Conservation (phyloP, 1,140 invertebrate species). For the Monomorium pharaonis region DNA sequence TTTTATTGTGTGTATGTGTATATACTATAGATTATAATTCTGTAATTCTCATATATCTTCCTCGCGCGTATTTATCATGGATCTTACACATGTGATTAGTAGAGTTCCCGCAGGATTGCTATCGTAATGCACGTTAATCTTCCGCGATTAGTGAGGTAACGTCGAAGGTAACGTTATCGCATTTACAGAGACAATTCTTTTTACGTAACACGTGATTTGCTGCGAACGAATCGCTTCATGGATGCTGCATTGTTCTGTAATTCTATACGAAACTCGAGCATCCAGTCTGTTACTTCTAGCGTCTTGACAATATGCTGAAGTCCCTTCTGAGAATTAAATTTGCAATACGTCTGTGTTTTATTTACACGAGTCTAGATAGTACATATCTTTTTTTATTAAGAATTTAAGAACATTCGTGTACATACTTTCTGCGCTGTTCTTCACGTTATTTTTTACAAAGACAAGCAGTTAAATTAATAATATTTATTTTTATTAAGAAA, state of each 20-base stretch:
- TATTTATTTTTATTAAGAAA: background rate
- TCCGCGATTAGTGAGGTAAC: background rate
- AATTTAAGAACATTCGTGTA: background rate
- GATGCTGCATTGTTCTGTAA: slow-evolving; percentile 23
- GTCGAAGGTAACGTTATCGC: slow-evolving; percentile 5
- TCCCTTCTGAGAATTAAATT: slow-evolving; percentile 11
- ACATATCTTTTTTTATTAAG: background rate
- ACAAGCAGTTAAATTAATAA: background rate
- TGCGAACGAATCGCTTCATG: background rate
- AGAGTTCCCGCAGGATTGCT: background rate
- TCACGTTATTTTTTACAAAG: background rate
- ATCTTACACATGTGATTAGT: background rate
- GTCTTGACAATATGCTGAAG: background rate
- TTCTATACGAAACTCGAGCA: background rate
- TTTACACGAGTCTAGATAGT: background rate
- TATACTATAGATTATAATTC: background rate
- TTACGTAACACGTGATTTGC: background rate
- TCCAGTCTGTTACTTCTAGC: background rate
- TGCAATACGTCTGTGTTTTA: background rate
- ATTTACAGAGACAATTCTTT: slow-evolving; percentile 36
- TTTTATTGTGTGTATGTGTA: background rate
- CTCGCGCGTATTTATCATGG: background rate
- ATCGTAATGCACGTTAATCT: slow-evolving; percentile 17
- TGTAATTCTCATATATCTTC: background rate
- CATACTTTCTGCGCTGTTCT: background rate